These are phyloP conservation scores for Agriopis marginaria DNA, from an alignment of 2,888 invertebrate genomes.

Conservation along the genomic window DNA sequence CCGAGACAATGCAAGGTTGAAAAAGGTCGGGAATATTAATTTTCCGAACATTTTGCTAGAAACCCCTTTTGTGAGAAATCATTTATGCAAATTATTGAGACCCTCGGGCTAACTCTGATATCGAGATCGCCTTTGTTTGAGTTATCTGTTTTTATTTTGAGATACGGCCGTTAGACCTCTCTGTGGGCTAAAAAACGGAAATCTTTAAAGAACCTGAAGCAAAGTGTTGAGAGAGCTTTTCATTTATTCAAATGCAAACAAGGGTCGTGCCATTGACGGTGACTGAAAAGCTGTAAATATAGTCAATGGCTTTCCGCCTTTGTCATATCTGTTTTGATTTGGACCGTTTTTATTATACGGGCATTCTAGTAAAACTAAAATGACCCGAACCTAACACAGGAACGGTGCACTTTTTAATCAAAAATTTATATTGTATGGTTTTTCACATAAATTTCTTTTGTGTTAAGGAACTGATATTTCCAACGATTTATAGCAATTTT, in stretches of 20 bases:
- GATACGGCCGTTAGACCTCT: conserved; percentile 31
- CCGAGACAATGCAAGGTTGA: conserved; percentile 52
- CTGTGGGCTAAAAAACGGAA: conserved; percentile 39
- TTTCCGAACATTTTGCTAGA: conserved; percentile 45
- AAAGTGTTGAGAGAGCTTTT: conserved; percentile 48
- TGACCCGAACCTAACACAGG: no score
- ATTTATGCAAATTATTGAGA: conserved; percentile 49
- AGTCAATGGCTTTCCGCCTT: conserved; percentile 22
- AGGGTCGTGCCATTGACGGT: conserved; percentile 48
- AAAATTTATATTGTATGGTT: neutral
- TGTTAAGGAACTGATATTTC: no score
- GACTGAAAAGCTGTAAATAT: conserved; percentile 38
- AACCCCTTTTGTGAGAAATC: conserved; percentile 45
- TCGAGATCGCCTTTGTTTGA: conserved; percentile 46
- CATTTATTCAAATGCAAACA: conserved; percentile 59
- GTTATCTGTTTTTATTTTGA: conserved; percentile 50
- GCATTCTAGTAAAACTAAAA: no score
- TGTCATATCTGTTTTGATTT: conserved; percentile 18
- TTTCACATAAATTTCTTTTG: neutral
- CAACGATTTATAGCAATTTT: no score
- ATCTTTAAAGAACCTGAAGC: conserved; percentile 32
- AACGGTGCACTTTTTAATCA: neutral
- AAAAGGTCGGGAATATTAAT: conserved; percentile 52
- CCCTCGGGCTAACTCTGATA: conserved; percentile 28
- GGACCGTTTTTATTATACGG: conserved; percentile 2